Base-by-base conservation (phyloP, 2,888 invertebrate genomes). In the Plusia festucae region DNA sequence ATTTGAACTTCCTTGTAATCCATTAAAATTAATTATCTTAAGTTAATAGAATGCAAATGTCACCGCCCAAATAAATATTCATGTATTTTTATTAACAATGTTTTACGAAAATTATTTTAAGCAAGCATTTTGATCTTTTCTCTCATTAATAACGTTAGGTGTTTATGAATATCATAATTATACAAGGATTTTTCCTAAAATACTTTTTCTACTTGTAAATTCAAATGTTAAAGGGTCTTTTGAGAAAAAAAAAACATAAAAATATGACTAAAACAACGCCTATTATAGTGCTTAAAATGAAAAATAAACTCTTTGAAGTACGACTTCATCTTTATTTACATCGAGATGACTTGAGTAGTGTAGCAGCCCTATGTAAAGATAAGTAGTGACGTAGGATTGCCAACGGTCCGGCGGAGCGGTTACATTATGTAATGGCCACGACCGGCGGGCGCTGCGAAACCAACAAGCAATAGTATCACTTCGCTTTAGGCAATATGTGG, bases 321-420 rank as follows among this genome's bases (percentile, higher is more conserved):
- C 1, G n/a, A 7, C 0, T n/a, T 40, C 15, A 5, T 6, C 40
- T 40, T 40, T 40, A n/a, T 40, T 40, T 40, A 40, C 40, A n/a
- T 34, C 34, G 13, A 15, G 40, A 40, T 40, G 4, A 15, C 34
- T 34, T 40, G 6, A 40, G 40, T 15, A 1, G n/a, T n/a, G 9
- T n/a, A 53, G 20, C 51, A 78, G 54, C 81, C 81, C 78, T 81
- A 72, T 13, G 34, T 24, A 24, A 40, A 60, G 66, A 76, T 77
- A 77, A 79, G 77, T 80, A 64, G 75, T 72, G 81, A 78, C 72
- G 78, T 65, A 55, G 67, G 61, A 56, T 70, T 76, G 73, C 73
- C 82, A 83, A 80, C 83, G 79, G 82, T 76, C 79, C 61, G 61
- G 55, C 71, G 67, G 62, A 76, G 64, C 80, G 78, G 81, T 81